Evolutionary conservation across 2,888 invertebrate genomes (phyloP), one percentile per base, ranked within the genome.

Genomic region (Lasioglossum oenotherae): DNA sequence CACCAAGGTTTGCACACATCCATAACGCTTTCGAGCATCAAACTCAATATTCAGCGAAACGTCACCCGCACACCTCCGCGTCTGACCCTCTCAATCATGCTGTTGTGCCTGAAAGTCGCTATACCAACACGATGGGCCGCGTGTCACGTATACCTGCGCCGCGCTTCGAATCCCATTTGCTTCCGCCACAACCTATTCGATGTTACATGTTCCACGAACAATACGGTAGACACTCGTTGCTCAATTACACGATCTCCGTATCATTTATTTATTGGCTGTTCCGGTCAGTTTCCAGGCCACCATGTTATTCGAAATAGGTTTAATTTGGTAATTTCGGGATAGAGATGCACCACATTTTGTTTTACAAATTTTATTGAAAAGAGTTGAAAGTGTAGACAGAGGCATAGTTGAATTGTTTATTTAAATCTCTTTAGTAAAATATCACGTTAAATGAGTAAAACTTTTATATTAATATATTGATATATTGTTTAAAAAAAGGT

Each of bases 11-110:
- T 31, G 6, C 41, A 53, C 73, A 73, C 76, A 41, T 31, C 82
- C 69, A 73, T 19, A 19, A 31, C 67, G 67, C 35, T 82, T 73
- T 57, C 23, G 31, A 84, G 19, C 77, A 16, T 19, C 67, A 31
- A 78, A 35, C 57, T 67, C 83, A 46, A 84, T 82, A 82, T 83
- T 82, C 84, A 74, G 38, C 19, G 83, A 53, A 84, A 84, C 77
- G 84, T 84, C 84, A 82, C 14, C 38, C 23, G 57, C 84, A 84
- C 74, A 83, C 84, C 84, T 84, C 82, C 77, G 77, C 83, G 31
- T 74, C 76, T 74, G 84, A 82, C 74, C 84, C 84, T 82, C 84
- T 84, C 84, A 84, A 84, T 84, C 84, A 84, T 74, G n/a, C 67
- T 27, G 67, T 57, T 84, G 67, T 71, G 74, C 82, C 74, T 77